Conservation (phyloP, 92 coral and sea anemone species). For the Anthopleura xanthogrammica region DNA sequence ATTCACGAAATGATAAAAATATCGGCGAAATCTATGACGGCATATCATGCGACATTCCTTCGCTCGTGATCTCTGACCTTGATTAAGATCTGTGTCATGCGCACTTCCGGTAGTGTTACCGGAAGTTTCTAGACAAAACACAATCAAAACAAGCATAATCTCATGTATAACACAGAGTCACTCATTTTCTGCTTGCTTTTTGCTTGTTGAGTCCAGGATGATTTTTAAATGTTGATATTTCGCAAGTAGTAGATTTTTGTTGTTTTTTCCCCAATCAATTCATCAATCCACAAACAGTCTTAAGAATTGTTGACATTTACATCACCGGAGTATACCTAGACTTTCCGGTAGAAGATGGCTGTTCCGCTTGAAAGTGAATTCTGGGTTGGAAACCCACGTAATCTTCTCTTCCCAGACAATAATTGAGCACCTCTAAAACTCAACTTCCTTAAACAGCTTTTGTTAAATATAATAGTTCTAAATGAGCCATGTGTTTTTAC, state of each 20-base stretch:
- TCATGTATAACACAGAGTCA: background rate
- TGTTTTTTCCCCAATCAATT: background rate
- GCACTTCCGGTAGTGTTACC: background rate
- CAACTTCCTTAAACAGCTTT: background rate
- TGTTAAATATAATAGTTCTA: too few species aligned
- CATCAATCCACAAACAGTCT: background rate
- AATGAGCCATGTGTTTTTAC: too few species aligned
- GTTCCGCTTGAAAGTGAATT: background rate
- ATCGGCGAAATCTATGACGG: background rate
- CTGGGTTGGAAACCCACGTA: background rate
- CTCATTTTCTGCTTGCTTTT: background rate
- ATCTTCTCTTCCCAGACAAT: background rate
- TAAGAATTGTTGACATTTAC: background rate
- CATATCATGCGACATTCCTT: background rate
- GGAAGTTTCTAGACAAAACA: background rate
- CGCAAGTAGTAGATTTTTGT: background rate
- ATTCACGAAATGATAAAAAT: background rate
- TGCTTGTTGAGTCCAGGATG: background rate
- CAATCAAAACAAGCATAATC: background rate
- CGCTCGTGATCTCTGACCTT: background rate
- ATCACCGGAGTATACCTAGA: background rate
- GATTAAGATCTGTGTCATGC: constrained; percentile 3
- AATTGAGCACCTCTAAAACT: background rate
- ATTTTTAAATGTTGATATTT: background rate
- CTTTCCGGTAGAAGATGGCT: background rate